phyloP scores from a whole-genome alignment of 2,113 vertebrate genomes.

The Sminthopsis crassicaudata region DNA sequence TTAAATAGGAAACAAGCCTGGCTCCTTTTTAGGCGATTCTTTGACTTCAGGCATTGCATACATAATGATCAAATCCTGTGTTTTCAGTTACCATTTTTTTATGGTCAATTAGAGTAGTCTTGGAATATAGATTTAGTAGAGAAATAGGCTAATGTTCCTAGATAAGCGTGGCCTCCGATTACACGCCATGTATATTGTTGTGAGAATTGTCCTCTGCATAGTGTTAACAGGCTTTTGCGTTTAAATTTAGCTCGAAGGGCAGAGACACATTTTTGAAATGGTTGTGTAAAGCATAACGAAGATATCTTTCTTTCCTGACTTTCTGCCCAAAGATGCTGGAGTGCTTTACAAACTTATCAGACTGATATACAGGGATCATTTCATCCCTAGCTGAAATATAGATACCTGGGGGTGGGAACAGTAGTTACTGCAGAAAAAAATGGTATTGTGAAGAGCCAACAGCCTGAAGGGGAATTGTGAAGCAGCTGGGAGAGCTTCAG shows the following conservation, averaged over 20 bases:
- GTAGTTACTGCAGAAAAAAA: constrained; percentile 37
- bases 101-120: constrained; percentile 73
- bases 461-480: neutral
- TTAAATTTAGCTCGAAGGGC: constrained; percentile 54
- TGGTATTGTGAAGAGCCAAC: neutral
- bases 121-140: constrained; percentile 61
- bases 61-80: constrained; percentile 50
- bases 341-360: constrained; percentile 75
- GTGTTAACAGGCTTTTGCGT: constrained; percentile 64
- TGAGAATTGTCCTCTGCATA: constrained; percentile 24
- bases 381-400: constrained; percentile 55
- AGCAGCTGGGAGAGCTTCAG: neutral
- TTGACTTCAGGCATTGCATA: constrained; percentile 36
- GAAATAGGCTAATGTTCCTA: constrained; percentile 39
- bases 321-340: constrained; percentile 55
- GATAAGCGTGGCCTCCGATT: constrained; percentile 35
- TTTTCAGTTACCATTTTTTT: constrained; percentile 71
- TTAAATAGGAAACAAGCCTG: constrained; percentile 34
- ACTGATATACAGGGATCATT: constrained; percentile 67
- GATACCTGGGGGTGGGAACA: neutral
- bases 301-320: constrained; percentile 64
- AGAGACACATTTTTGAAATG: constrained; percentile 50
- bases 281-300: constrained; percentile 69
- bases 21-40: neutral
- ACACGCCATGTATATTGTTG: constrained; percentile 24